These are phyloP conservation scores for Pongo pygmaeus DNA, from an alignment of 2,113 vertebrate genomes.

Conservation along the genomic window DNA sequence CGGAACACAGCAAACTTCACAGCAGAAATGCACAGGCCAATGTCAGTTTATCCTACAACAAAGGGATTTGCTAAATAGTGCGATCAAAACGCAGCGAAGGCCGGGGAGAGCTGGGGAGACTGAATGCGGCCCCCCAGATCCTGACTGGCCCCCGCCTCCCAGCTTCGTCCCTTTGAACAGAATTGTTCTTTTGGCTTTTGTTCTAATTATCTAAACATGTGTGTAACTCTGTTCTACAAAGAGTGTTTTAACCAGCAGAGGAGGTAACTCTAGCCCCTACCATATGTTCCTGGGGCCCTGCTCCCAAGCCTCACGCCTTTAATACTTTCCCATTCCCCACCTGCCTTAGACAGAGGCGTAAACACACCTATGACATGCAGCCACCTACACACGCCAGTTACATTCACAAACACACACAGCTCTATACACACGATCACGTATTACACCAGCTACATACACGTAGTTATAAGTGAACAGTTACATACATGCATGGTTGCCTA, in stretches of 20 bases:
- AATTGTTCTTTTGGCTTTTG: slow-evolving; percentile 65
- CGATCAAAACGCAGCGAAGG: slow-evolving; percentile 56
- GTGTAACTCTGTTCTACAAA: slow-evolving; percentile 27
- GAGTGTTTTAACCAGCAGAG: slow-evolving; percentile 48
- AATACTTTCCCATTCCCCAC: background rate
- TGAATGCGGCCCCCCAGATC: background rate
- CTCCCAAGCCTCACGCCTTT: background rate
- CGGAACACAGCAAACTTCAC: slow-evolving; percentile 72
- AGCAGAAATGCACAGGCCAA: slow-evolving; percentile 70
- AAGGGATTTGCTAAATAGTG: slow-evolving; percentile 66
- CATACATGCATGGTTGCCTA: background rate
- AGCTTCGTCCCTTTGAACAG: slow-evolving; percentile 53
- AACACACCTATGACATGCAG: no score
- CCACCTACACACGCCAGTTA: no score
- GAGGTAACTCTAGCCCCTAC: background rate
- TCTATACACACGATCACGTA: background rate
- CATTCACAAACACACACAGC: background rate
- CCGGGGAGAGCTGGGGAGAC: slow-evolving; percentile 19
- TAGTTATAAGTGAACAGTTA: background rate
- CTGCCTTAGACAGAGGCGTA: slow-evolving; percentile 53
- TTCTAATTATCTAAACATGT: slow-evolving; percentile 71
- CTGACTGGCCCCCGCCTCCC: background rate
- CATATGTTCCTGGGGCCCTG: background rate
- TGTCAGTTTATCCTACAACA: slow-evolving; percentile 74
- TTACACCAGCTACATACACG: background rate